Evolutionary conservation across 2,888 invertebrate species (phyloP), one percentile per base, ranked within the genome.

Genomic region (Pseudococcus viburni): DNA sequence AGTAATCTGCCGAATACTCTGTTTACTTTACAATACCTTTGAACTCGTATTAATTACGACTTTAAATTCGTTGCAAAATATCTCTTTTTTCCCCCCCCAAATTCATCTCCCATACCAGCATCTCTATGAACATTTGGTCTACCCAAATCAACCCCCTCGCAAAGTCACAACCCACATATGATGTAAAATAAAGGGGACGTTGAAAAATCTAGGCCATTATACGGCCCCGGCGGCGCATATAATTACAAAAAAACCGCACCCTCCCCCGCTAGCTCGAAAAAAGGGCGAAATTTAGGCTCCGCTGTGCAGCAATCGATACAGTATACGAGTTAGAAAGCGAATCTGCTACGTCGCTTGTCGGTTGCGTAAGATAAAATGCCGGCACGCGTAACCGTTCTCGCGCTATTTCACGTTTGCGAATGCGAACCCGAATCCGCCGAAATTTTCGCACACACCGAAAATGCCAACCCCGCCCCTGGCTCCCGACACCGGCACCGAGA

Each of bases 331-430:
- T 33, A 73, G 73, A 73, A 73, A 73, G 73, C 73, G 73, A 73
- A 73, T 73, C 73, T 73, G 73, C 73, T 33, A 73, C 80, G 80
- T 33, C 77, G 77, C 39, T 39, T 33, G 33, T 77, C 80, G 80
- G 80, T 83, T 83, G 80, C 80, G 80, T 83, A 83, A 83, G 80
- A 46, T 19, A 46, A 83, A 42, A 46, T 46, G 46, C 46, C 73
- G 46, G 80, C 80, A 83, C 80, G 80, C 80, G 80, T 83, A 42
- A 83, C 80, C 46, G 80, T 46, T 83, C 77, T 64, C 64, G 64
- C 64, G 64, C 64, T 64, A 64, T 64, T 64, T 64, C 64, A 64
- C 64, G 64, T 64, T 64, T 22, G 64, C 64, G 64, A 64, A 64
- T 15, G 42, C 51, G 51, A 51, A 51, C 51, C 15, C 42, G 55